A percentile compares a stretch with the other conserved stretches of the same genome.
phyloP scores from a whole-genome alignment of 2,888 invertebrate genomes.

The Calliphora vomitoria region DNA sequence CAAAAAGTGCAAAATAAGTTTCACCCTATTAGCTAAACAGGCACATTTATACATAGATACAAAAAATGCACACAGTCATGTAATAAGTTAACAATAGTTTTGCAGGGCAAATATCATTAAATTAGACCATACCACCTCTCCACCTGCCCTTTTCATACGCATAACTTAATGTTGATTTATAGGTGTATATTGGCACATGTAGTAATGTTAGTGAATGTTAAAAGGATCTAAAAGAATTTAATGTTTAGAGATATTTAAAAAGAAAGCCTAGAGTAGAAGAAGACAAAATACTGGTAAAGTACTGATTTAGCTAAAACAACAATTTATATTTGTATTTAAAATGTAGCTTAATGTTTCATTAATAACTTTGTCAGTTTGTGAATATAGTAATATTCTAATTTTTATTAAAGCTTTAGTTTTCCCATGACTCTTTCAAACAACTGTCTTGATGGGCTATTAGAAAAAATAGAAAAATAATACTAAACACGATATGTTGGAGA shows the following conservation, averaged over 20 bases:
- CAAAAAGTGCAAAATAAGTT: too few species aligned
- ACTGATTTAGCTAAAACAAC: background rate
- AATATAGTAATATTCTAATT: too few species aligned
- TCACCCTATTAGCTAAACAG: too few species aligned
- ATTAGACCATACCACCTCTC: conserved; percentile 1
- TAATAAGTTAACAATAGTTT: conserved; percentile 22
- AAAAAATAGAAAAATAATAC: background rate
- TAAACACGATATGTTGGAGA: conserved; percentile 16
- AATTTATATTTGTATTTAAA: too few species aligned
- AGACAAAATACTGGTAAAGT: background rate
- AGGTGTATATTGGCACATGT: background rate
- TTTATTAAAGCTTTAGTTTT: background rate
- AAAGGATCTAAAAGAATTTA: conserved; percentile 30
- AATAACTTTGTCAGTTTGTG: too few species aligned
- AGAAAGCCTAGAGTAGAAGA: background rate
- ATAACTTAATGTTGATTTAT: conserved; percentile 4
- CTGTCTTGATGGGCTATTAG: background rate
- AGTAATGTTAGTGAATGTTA: background rate
- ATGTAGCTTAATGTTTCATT: too few species aligned
- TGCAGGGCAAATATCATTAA: conserved; percentile 43
- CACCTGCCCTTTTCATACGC: background rate
- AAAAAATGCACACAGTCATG: background rate
- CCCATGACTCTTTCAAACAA: background rate
- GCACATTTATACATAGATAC: background rate
- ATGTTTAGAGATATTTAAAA: background rate